Base-by-base conservation (phyloP, 2,888 invertebrate species). In the Sarcophaga caerulescens region DNA sequence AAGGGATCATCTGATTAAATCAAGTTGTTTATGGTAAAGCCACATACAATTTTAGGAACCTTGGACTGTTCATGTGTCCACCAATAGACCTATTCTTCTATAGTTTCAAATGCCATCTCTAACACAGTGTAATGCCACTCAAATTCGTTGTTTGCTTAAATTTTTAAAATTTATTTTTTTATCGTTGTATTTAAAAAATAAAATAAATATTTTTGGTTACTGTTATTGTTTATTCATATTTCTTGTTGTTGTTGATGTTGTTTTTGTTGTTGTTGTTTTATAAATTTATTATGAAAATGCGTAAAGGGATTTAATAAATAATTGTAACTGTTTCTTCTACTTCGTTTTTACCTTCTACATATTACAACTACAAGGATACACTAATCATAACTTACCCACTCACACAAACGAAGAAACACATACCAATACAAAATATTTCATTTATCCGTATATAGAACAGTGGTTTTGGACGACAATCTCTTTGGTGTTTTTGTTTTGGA, bases 221-320 rank as follows among this genome's bases (percentile, higher is more conserved):
- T 81, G 71, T 47, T 23, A 10, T 62, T 65, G 47, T 65, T 75
- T 85, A 12, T 68, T 75, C 35, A 35, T 35, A 35, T 35, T 35
- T 35, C 0, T 6, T 35, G 84, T 71, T 83, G n/a, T 75, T 73
- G 47, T 71, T 83, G n/a, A 71, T 73, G 47, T 63, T 65, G 44
- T 68, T 11, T 44, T 63, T 35, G 35, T 65, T 21, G 70, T 57
- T 60, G 62, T 45, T 66, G 65, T 77, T 74, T 75, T 74, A 78
- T 78, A 89, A 91, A 91, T 91, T 92, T 91, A 91, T 92, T 92
- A 91, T 90, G 90, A 91, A 92, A 91, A 91, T 91, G 91, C 90
- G 91, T 91, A 91, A 90, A 90, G 91, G 91, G 91, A 91, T 92
- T 91, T 91, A 91, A 92, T 91, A 91, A 91, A 92, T 92, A 91